Evolutionary conservation across 2,797 vertebrate genomes (phyloP).

Genomic region (Myiothlypis chrysogaster): DNA sequence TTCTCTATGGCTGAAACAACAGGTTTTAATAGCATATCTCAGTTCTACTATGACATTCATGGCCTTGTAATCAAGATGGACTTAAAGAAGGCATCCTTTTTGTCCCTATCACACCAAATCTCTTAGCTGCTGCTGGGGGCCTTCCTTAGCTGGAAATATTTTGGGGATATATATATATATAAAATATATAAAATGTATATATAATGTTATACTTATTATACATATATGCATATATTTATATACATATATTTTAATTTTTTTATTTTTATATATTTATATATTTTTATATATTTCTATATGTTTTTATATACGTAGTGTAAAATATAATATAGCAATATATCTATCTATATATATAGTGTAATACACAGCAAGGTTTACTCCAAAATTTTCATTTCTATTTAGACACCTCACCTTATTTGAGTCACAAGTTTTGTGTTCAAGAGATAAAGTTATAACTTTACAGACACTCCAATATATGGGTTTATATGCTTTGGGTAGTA

Average conservation of each 20-base stretch:
- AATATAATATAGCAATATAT: too few relatives aligned
- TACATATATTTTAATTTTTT: neutral
- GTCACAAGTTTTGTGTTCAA: neutral
- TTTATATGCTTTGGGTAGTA: neutral
- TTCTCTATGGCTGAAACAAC: neutral
- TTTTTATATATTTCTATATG: too few relatives aligned
- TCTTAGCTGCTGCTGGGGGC: neutral
- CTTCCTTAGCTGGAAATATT: neutral
- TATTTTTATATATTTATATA: too few relatives aligned
- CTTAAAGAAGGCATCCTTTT: neutral
- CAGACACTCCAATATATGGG: neutral
- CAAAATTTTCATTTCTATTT: neutral
- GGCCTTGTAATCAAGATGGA: neutral
- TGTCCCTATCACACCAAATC: neutral
- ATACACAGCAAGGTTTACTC: neutral
- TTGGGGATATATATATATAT: neutral
- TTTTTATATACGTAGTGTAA: too few relatives aligned
- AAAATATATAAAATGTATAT: too few relatives aligned
- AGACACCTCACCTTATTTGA: neutral
- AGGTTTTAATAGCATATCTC: neutral
- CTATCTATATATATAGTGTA: too few relatives aligned
- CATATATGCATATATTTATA: too few relatives aligned
- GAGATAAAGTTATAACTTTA: neutral
- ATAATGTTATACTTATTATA: too few relatives aligned
- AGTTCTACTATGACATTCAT: neutral